Base-by-base conservation (phyloP, 2,888 invertebrate species). In the Torymus tubicola region DNA sequence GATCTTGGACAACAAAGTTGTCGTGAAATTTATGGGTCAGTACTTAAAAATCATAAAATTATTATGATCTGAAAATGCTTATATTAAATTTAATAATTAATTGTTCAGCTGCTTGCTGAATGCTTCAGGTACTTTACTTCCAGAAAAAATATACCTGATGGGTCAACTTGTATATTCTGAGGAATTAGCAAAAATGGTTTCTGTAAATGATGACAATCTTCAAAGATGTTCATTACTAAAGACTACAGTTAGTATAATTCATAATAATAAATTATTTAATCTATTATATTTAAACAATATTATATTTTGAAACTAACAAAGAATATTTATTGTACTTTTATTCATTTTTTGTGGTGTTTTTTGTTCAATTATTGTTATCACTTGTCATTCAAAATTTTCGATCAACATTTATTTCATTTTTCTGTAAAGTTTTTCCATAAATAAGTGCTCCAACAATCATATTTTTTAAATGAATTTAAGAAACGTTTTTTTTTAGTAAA, bases 91-190 rank as follows among this genome's bases (percentile, higher is more conserved):
- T 50, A 13, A 64, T 50, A 50, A 2, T 42, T 42, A 5, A 52
- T 70, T 58, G 85, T 88, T 91, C 83, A 86, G 88, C 10, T 85
- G 87, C 58, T 89, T 92, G 80, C 88, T 93, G 0, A 85, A 90
- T 53, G 87, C 87, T 60, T 91, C 91, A 74, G 93, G 93, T 0
- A 87, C 93, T 11, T 91, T 92, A 70, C 86, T 94, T 85, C 95
- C 95, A 0, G 87, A 91, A 67, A 91, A 89, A 82, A 85, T 94
- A 8, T 91, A 89, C 70, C 84, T 95, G 13, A 89, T 93, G 81
- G 93, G 92, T 1, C 92, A 93, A 84, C 86, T 95, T n/a, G 91
- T 94, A n/a, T 90, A 92, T 84, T 93, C 94, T 5, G 88, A 92
- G 50, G 94, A 94, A 92, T 88, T 95, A 58, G 92, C 93, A 80